A percentile compares a stretch with the other conserved stretches of the same genome.
Conservation (phyloP, 2,113 vertebrate genomes). For the Myodes glareolus region DNA sequence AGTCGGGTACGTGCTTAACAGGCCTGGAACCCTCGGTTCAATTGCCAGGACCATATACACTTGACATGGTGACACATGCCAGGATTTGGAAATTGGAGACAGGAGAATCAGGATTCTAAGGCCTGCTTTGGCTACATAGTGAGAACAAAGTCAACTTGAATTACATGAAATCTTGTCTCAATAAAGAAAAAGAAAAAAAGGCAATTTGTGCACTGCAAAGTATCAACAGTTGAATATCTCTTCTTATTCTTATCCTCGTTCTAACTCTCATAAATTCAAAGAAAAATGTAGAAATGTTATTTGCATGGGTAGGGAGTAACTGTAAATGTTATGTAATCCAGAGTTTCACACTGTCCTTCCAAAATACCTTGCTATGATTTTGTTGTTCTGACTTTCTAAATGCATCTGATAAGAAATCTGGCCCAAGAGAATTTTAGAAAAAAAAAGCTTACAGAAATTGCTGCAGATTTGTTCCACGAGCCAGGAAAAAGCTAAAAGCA, state of each 20-base stretch:
- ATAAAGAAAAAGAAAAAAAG: not conserved
- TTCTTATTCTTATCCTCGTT: not conserved
- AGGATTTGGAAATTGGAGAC: not conserved
- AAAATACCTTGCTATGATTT: conserved; percentile 43
- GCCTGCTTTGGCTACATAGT: not conserved
- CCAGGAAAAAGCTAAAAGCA: conserved; percentile 54
- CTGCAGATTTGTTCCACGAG: conserved; percentile 52
- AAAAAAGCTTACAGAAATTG: conserved; percentile 9
- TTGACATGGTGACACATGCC: not conserved
- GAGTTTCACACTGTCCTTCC: conserved; percentile 35
- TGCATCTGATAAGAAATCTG: conserved; percentile 62
- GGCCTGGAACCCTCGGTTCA: not conserved
- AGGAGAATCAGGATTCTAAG: not conserved
- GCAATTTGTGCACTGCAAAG: not conserved
- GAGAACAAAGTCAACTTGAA: not conserved
- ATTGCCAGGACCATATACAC: not conserved
- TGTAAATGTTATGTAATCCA: not conserved
- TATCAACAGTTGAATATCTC: conserved; percentile 12
- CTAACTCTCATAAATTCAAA: not conserved
- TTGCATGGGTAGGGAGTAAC: not conserved
- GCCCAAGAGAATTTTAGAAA: conserved; percentile 42
- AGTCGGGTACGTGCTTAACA: not conserved
- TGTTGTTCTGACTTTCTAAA: conserved; percentile 43
- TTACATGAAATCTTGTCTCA: not conserved
- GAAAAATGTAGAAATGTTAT: not conserved